A percentile compares a stretch with the other conserved stretches of the same genome.
phyloP scores from a whole-genome alignment of 92 coral and sea anemone genomes.

The Muricea muricata region DNA sequence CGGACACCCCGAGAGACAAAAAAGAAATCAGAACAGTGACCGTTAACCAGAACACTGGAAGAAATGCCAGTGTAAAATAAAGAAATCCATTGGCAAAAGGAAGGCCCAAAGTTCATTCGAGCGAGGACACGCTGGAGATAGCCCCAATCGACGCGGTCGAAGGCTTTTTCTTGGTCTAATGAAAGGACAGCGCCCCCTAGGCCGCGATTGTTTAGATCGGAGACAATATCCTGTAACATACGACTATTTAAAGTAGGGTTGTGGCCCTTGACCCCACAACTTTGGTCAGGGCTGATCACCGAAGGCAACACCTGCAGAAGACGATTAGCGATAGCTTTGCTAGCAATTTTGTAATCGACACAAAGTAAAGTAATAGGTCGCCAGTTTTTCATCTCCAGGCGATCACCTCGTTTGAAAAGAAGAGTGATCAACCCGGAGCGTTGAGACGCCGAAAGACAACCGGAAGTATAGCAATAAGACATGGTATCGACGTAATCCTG shows the following conservation, averaged over 20 bases:
- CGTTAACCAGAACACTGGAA: slow-evolving; percentile 27
- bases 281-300: slow-evolving; percentile 53
- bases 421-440: slow-evolving; percentile 47
- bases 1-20: slow-evolving; percentile 15
- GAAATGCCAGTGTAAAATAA: slow-evolving; percentile 35
- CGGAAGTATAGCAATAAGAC: background rate
- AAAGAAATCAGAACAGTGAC: background rate
- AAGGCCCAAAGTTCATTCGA: slow-evolving; percentile 63
- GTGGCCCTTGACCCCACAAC: slow-evolving; percentile 56
- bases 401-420: slow-evolving; percentile 56
- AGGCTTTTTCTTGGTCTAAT: slow-evolving; percentile 66
- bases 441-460: slow-evolving; percentile 37
- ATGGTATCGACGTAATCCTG: slow-evolving; percentile 49
- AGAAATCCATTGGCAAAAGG: slow-evolving; percentile 43
- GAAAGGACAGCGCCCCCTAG: slow-evolving; percentile 47
- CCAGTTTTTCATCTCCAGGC: slow-evolving; percentile 56
- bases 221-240: slow-evolving; percentile 23
- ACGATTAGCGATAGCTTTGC: slow-evolving; percentile 38
- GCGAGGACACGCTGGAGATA: slow-evolving; percentile 34
- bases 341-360: slow-evolving; percentile 58
- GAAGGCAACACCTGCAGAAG: slow-evolving; percentile 28
- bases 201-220: background rate
- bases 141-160: slow-evolving; percentile 64
- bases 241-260: slow-evolving; percentile 47
- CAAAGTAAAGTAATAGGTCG: slow-evolving; percentile 62